These are phyloP conservation scores for Sprattus sprattus DNA, from an alignment of 2,113 vertebrate genomes.

Conservation along the genomic window DNA sequence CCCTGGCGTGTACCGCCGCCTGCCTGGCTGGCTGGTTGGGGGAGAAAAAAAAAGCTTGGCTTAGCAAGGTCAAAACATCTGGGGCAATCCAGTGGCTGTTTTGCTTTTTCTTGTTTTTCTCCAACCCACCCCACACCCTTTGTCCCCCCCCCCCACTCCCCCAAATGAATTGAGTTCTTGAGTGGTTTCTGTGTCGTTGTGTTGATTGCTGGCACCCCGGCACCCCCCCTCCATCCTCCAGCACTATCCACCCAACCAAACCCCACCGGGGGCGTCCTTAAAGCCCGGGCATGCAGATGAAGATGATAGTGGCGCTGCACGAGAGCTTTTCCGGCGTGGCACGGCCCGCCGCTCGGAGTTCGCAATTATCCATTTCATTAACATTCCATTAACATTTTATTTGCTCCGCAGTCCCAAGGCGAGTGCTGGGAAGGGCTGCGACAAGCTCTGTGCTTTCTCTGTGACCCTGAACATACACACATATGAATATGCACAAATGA, in stretches of 20 bases:
- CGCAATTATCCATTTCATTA: conserved; percentile 75
- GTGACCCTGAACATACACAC: conserved; percentile 65
- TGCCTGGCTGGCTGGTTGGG: background rate
- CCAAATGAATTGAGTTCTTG: background rate
- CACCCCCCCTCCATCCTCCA: too few relatives aligned
- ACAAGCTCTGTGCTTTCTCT: conserved; percentile 58
- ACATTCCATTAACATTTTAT: conserved; percentile 74
- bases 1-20: background rate
- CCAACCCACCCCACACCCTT: conserved; percentile 31
- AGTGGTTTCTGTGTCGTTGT: too few relatives aligned
- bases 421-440: conserved; percentile 50
- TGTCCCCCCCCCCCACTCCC: conserved; percentile 25
- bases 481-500: conserved; percentile 27
- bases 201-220: too few relatives aligned
- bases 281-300: conserved; percentile 32
- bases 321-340: conserved; percentile 37
- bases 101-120: conserved; percentile 42
- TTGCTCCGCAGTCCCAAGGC: conserved; percentile 60
- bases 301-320: conserved; percentile 51
- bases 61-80: too few relatives aligned
- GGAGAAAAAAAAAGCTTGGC: background rate
- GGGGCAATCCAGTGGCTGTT: conserved; percentile 30
- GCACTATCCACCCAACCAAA: too few relatives aligned
- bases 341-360: conserved; percentile 64
- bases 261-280: too few relatives aligned